Percentiles rank a stretch among this genome's conserved stretches.
These are phyloP conservation scores for Hyperopisus bebe DNA, from an alignment of 2,113 vertebrate genomes.

Conservation along the genomic window DNA sequence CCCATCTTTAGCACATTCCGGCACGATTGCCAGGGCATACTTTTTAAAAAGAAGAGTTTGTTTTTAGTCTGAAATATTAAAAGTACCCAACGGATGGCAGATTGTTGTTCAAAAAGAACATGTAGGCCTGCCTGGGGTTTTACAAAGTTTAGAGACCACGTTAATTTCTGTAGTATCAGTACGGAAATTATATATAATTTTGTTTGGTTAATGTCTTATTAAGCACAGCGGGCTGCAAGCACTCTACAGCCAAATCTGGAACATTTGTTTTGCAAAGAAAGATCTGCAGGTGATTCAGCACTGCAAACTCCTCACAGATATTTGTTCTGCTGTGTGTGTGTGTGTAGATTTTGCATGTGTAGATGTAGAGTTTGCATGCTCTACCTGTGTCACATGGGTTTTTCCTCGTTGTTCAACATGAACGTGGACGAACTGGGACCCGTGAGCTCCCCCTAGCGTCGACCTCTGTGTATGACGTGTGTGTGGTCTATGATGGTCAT, in stretches of 20 bases:
- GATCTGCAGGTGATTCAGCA: background rate
- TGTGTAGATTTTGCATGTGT: background rate
- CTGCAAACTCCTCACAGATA: background rate
- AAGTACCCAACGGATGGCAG: background rate
- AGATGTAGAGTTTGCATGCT: background rate
- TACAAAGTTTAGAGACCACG: background rate
- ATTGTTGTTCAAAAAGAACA: background rate
- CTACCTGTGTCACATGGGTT: background rate
- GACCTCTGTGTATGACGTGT: background rate
- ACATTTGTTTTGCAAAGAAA: background rate
- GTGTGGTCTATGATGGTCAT: background rate
- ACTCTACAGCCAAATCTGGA: background rate
- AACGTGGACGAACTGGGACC: background rate
- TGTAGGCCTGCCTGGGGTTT: background rate
- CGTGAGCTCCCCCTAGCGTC: background rate
- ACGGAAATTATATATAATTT: background rate
- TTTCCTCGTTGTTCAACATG: background rate
- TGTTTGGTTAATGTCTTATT: background rate
- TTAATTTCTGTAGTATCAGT: background rate
- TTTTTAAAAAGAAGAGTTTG: background rate
- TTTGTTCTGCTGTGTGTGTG: background rate
- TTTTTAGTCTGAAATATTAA: background rate
- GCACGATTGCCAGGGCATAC: background rate
- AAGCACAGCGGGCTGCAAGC: background rate
- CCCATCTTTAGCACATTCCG: background rate